Evolutionary conservation across 2,797 vertebrate species (phyloP), one percentile per base, ranked within the genome.

Genomic region (Presbytis comata): DNA sequence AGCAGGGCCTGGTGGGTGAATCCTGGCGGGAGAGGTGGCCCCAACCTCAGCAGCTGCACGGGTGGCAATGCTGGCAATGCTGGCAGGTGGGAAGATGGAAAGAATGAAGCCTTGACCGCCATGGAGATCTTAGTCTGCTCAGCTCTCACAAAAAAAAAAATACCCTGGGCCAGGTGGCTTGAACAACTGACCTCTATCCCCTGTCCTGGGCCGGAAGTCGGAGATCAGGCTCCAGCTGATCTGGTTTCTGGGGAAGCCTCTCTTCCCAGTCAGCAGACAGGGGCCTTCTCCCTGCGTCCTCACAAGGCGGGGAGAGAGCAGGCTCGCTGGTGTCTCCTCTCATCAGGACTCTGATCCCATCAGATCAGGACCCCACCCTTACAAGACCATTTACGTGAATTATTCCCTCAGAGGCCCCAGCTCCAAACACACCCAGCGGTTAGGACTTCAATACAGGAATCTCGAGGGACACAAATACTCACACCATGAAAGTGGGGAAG

Each of bases 11-110:
- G 28, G 16, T 2, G 10, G 36, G 41, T 33, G 6, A 24, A 3
- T 10, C 3, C 12, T 24, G 46, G 33, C 5, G 6, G 46, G 53
- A 28, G 48, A 26, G 26, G 48, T 16, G 48, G 13, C 55, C 26
- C 19, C 53, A 21, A 2, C 39, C 11, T 33, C 10, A 21, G 50
- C 81, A 30, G 19, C 81, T 10, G 28, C 28, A 8, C 8, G 14
- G 46, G 19, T 6, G 1, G n/a, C 4, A 41, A 53, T 3, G 5
- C 14, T 6, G 1, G n/a, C 6, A 41, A 53, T 3, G 5, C 14
- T 53, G 13, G 6, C 26, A 57, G n/a, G 36, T 30, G 1, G 48
- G 59, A 53, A 46, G 10, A 2, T 3, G 19, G 30, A 53, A 39
- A 50, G n/a, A 87, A 67, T 24, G 46, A 33, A 59, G 17, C 12